Evolutionary conservation across 2,113 vertebrate species (phyloP).

Genomic region (Polyodon spathula): DNA sequence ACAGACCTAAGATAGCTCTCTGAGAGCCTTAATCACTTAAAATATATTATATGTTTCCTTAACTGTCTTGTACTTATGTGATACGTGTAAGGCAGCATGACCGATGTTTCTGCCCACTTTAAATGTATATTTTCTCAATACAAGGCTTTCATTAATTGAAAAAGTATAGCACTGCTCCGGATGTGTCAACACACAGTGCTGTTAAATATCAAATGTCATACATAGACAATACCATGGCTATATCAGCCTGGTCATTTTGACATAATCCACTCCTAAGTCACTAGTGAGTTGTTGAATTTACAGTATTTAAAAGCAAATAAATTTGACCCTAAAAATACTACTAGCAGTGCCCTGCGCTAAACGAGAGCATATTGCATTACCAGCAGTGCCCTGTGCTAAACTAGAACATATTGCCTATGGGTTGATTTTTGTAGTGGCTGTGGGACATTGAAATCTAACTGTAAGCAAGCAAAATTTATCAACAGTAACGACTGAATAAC

Average conservation of each 20-base stretch:
- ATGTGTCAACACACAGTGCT: slow-evolving; percentile 7
- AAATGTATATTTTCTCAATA: slow-evolving; percentile 7
- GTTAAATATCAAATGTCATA: slow-evolving; percentile 6
- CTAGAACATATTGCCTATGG: too few species aligned
- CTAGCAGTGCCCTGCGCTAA: slow-evolving; percentile 8
- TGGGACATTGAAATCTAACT: too few species aligned
- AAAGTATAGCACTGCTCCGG: slow-evolving; percentile 13
- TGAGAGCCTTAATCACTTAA: not conserved
- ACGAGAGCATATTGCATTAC: not conserved
- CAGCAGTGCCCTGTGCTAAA: too few species aligned
- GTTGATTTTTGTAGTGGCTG: too few species aligned
- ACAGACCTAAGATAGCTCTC: slow-evolving; percentile 10
- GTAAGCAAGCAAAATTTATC: too few species aligned
- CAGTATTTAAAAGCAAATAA: slow-evolving; percentile 1
- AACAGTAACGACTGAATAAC: too few species aligned
- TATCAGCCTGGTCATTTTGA: slow-evolving; percentile 22
- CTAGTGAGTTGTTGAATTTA: slow-evolving; percentile 22
- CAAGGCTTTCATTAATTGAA: slow-evolving; percentile 29
- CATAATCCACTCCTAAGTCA: slow-evolving; percentile 17
- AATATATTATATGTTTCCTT: too few species aligned
- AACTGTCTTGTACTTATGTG: slow-evolving; percentile 3
- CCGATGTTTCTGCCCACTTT: not conserved
- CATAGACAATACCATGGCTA: slow-evolving; percentile 15
- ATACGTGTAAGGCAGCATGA: slow-evolving; percentile 11
- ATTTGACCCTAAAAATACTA: not conserved